Conservation (phyloP, 1,140 invertebrate species). For the Drosophila azteca region DNA sequence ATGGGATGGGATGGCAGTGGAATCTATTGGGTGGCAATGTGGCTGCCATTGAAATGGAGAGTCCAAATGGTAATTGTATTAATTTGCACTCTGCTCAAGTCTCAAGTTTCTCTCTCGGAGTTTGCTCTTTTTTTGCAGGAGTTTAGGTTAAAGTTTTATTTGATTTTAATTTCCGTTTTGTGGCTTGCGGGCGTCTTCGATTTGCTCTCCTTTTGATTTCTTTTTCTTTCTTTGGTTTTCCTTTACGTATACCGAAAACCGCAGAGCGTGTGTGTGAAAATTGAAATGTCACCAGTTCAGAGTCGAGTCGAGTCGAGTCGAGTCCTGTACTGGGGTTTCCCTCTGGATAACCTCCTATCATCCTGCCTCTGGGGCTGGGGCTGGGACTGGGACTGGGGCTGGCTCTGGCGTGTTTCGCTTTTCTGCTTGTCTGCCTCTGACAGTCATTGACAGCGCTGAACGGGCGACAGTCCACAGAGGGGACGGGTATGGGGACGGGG, state of each 20-base stretch:
- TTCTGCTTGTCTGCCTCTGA: conserved; percentile 75
- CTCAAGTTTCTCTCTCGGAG: neutral
- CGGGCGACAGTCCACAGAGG: neutral
- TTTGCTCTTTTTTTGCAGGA: neutral
- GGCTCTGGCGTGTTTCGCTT: conserved; percentile 57
- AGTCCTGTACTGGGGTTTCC: conserved; percentile 25
- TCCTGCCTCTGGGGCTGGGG: neutral
- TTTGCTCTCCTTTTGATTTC: conserved; percentile 46
- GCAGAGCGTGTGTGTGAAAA: conserved; percentile 71
- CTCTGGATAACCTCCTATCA: neutral
- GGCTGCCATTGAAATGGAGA: conserved; percentile 21
- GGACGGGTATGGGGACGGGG: neutral
- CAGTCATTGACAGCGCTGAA: conserved; percentile 73
- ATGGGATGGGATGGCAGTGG: neutral
- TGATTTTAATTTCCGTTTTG: conserved; percentile 70
- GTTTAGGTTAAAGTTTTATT: conserved; percentile 46
- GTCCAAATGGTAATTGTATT: conserved; percentile 18
- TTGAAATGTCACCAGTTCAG: conserved; percentile 72
- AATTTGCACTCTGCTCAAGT: conserved; percentile 11
- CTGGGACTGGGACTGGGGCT: conserved; percentile 3
- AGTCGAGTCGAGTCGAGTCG: conserved; percentile 35
- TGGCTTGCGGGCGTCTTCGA: conserved; percentile 28
- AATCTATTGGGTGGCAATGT: neutral
- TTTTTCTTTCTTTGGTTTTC: conserved; percentile 1
- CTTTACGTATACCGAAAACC: conserved; percentile 21